Evolutionary conservation across 2,113 vertebrate genomes (phyloP), one percentile per base, ranked within the genome.

Genomic region (Bufo bufo): DNA sequence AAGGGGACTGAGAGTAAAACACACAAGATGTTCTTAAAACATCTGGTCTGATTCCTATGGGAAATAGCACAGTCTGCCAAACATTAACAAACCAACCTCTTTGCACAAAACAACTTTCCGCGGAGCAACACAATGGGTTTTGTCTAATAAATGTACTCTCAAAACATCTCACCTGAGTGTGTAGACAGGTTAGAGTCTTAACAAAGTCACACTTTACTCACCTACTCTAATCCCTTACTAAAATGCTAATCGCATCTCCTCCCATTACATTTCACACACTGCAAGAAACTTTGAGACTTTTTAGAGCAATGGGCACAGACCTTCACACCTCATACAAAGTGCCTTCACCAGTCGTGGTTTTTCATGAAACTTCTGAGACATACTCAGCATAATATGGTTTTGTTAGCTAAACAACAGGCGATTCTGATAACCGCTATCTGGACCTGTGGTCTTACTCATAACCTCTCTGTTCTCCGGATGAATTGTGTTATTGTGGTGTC

Each of bases 31-130:
- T 93, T 87, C 89, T 89, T 81, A 92, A 92, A 92, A 95, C 91
- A 94, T 93, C 93, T 94, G 92, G 90, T 92, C 92, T 91, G 85
- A 87, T 90, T 93, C 91, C 90, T 89, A 90, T 54, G 90, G 54
- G 89, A 91, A 90, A 91, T 89, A 89, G 91, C 90, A 90, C 88
- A 92, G 90, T 82, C 86, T 85, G 89, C 49, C 90, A 93, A 92
- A 92, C 91, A 93, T 93, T 91, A 92, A 90, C 85, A 91, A 93
- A 92, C 82, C 81, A 90, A 87, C 4, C 23, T 90, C 91, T 87
- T 90, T 91, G 88, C 90, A 91, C 90, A 90, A 87, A 83, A 91
- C 90, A 89, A 82, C 90, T 89, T 87, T 50, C 77, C 54, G 50
- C 80, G 52, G 50, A 23, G 19, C 49, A 69, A 79, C 63, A 87